Percentiles rank a stretch among this genome's conserved stretches.
phyloP scores from a whole-genome alignment of 2,113 vertebrate genomes.

The Albula goreensis region DNA sequence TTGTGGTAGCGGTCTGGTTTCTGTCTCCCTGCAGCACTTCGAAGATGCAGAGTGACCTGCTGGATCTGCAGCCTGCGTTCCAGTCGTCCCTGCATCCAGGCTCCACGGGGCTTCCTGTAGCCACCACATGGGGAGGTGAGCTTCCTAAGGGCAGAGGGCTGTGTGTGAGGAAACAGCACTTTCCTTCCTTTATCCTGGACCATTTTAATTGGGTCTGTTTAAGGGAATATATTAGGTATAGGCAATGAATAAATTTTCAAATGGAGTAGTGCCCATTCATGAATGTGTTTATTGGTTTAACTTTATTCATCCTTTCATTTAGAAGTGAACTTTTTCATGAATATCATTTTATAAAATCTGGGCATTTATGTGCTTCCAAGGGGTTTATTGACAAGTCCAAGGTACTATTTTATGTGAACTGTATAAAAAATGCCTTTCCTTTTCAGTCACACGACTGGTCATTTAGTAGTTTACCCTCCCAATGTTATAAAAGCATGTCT shows the following conservation, averaged over 20 bases:
- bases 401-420: not conserved
- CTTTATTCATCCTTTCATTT: not conserved
- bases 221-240: too few species aligned
- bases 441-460: too few species aligned
- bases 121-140: conserved; percentile 90
- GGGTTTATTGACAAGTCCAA: not conserved
- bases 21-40: conserved; percentile 74
- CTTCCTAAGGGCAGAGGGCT: not conserved
- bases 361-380: not conserved
- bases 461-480: not conserved
- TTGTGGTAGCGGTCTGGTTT: not conserved
- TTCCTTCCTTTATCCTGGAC: too few species aligned
- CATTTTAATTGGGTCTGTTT: too few species aligned
- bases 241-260: too few species aligned
- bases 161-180: too few species aligned
- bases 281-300: not conserved
- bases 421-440: too few species aligned
- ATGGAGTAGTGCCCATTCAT: not conserved
- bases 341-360: not conserved
- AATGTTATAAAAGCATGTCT: too few species aligned
- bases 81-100: conserved; percentile 81
- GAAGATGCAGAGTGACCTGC: conserved; percentile 94
- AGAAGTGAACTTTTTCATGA: not conserved
- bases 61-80: conserved; percentile 92
- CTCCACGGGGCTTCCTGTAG: conserved; percentile 78